Evolutionary conservation across 1,140 invertebrate species (phyloP).

Genomic region (Lepidurus couesii): DNA sequence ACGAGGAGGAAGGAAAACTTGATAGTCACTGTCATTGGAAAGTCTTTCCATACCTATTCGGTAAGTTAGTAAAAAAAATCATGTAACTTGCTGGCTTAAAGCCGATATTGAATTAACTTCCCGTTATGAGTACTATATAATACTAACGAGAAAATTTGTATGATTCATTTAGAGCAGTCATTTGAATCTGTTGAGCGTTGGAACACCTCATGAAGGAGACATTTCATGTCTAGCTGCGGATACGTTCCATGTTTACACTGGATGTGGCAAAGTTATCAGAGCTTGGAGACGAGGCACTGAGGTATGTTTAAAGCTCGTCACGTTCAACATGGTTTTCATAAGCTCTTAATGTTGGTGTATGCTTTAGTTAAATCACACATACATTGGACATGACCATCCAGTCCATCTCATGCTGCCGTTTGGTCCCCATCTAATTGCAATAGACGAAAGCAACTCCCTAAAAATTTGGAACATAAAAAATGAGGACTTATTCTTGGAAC

Average conservation of each 20-base stretch:
- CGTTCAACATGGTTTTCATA: slow-evolving; percentile 14
- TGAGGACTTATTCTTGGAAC: slow-evolving; percentile 46
- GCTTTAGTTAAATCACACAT: slow-evolving; percentile 64
- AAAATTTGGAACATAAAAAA: slow-evolving; percentile 80
- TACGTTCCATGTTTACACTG: slow-evolving; percentile 74
- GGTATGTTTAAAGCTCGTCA: slow-evolving; percentile 40
- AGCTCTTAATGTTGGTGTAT: slow-evolving; percentile 26
- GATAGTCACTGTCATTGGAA: slow-evolving; percentile 81
- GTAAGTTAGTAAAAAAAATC: slow-evolving; percentile 42
- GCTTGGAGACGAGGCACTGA: slow-evolving; percentile 84
- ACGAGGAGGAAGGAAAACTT: slow-evolving; percentile 77
- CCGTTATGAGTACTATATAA: not conserved
- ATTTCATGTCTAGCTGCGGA: slow-evolving; percentile 78
- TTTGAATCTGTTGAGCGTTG: slow-evolving; percentile 74
- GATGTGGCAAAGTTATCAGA: slow-evolving; percentile 64
- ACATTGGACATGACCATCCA: slow-evolving; percentile 65
- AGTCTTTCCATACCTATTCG: slow-evolving; percentile 85
- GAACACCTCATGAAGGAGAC: slow-evolving; percentile 68
- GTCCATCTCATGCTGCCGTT: slow-evolving; percentile 80
- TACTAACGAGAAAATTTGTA: slow-evolving; percentile 9
- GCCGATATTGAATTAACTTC: too few relatives aligned
- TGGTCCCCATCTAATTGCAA: slow-evolving; percentile 73
- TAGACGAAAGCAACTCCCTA: slow-evolving; percentile 70
- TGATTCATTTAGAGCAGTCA: slow-evolving; percentile 56
- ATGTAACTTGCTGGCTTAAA: slow-evolving; percentile 16